Evolutionary conservation across 2,888 invertebrate species (phyloP).

Genomic region (Clusia tigrina): DNA sequence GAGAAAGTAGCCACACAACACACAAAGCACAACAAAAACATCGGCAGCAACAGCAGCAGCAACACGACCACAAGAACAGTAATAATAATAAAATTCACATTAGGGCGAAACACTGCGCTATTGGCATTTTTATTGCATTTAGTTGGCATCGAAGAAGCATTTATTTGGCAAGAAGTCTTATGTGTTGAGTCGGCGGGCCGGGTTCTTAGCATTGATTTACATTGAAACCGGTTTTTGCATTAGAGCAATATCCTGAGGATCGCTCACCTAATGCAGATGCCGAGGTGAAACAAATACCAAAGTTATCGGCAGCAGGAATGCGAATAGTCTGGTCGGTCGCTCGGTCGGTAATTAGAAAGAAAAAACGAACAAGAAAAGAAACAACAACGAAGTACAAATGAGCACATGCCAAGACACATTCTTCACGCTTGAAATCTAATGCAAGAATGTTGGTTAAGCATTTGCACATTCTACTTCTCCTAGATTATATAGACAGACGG

Average conservation of each 20-base stretch:
- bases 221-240: neutral
- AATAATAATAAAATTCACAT: neutral
- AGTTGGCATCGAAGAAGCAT: neutral
- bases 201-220: neutral
- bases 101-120: too few relatives aligned
- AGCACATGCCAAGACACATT: neutral
- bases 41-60: too few relatives aligned
- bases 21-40: too few relatives aligned
- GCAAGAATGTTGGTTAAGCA: neutral
- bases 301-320: neutral
- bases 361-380: neutral
- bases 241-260: conserved; percentile 1
- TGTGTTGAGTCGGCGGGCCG: too few relatives aligned
- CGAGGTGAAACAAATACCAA: neutral
- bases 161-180: neutral
- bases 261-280: neutral
- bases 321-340: neutral
- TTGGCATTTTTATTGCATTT: neutral
- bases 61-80: too few relatives aligned
- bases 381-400: neutral
- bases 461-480: neutral
- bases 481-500: neutral
- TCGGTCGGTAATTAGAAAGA: neutral
- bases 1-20: too few relatives aligned
- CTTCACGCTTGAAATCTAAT: neutral